Evolutionary conservation across 2,113 vertebrate species (phyloP).

Genomic region (Passer montanus): DNA sequence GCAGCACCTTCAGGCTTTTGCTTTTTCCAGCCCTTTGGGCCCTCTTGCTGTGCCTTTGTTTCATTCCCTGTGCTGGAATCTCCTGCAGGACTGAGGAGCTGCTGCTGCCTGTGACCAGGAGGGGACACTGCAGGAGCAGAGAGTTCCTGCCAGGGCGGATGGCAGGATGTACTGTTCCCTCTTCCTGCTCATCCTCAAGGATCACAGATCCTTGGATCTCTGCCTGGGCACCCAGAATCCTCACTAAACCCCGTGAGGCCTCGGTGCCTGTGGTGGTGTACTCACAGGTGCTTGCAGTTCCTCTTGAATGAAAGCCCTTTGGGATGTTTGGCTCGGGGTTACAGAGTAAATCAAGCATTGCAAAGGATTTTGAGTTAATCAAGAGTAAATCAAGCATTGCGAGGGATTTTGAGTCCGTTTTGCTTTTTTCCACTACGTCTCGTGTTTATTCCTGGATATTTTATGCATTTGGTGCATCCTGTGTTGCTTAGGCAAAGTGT

Average conservation of each 20-base stretch:
- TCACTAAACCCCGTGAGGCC: rapidly evolving
- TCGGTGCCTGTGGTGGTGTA: rapidly evolving
- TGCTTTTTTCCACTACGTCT: not conserved
- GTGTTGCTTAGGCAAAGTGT: not conserved
- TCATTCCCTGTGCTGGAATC: not conserved
- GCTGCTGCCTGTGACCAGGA: not conserved
- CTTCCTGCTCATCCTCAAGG: not conserved
- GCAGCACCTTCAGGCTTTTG: rapidly evolving
- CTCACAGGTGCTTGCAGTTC: not conserved
- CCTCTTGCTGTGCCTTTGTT: not conserved
- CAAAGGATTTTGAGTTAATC: not conserved
- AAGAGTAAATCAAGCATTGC: not conserved
- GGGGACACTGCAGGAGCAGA: conserved; percentile 8
- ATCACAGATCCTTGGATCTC: not conserved
- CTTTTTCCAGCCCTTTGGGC: not conserved
- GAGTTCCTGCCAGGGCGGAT: not conserved
- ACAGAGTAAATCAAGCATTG: not conserved
- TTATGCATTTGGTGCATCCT: rapidly evolving
- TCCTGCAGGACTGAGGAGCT: not conserved
- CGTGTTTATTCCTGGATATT: not conserved
- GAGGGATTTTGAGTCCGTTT: not conserved
- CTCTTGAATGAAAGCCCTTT: not conserved
- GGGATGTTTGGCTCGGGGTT: not conserved
- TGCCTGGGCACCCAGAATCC: not conserved
- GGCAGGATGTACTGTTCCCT: not conserved